Evolutionary conservation across 2,888 invertebrate species (phyloP).

Genomic region (Timema podura): DNA sequence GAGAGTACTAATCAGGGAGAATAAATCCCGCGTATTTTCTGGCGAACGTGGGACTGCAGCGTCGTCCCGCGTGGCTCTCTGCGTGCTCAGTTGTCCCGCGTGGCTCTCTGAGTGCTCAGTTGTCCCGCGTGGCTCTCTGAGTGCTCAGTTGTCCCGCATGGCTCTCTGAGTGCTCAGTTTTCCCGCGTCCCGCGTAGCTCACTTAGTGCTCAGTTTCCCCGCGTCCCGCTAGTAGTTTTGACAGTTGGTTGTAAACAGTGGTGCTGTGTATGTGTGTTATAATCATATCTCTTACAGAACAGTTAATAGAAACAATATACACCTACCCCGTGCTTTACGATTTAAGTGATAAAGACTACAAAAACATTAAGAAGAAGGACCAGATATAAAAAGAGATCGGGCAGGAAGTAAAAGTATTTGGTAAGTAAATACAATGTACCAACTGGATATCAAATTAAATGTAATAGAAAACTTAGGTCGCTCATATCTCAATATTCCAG

Average conservation of each 20-base stretch:
- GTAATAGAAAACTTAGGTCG: no score
- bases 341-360: not conserved
- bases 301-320: not conserved
- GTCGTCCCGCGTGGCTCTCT: not conserved
- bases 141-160: not conserved
- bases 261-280: no score
- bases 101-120: not conserved
- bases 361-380: not conserved
- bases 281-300: not conserved
- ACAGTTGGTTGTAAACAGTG: no score
- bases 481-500: no score
- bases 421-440: not conserved
- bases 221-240: no score
- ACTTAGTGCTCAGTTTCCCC: no score
- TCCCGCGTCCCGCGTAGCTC: not conserved
- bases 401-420: not conserved
- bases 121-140: no score
- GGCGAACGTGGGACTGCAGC: not conserved
- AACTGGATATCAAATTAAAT: no score
- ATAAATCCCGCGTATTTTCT: not conserved
- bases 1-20: not conserved
- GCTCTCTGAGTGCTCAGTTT: not conserved
- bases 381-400: not conserved
- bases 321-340: not conserved
- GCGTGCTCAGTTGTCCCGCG: not conserved